A percentile compares a stretch with the other conserved stretches of the same genome.
Conservation (phyloP, 2,888 invertebrate species). For the Dorcus parallelipipedus region DNA sequence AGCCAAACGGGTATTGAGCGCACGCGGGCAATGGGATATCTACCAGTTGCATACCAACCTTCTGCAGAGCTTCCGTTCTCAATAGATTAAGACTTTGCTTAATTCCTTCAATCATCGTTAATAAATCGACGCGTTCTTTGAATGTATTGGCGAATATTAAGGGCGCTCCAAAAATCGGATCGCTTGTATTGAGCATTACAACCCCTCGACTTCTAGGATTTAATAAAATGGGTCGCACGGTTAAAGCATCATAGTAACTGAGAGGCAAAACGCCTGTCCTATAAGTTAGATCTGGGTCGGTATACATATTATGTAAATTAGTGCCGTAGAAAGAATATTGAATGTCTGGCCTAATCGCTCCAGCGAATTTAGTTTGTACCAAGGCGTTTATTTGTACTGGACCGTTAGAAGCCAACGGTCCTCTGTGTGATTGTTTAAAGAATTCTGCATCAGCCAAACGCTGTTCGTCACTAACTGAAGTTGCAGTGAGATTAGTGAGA, state of each 20-base stretch:
- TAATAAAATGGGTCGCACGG: slow-evolving; percentile 60
- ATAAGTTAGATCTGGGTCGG: slow-evolving; percentile 52
- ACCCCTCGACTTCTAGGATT: slow-evolving; percentile 63
- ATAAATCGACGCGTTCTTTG: slow-evolving; percentile 60
- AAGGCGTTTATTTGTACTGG: slow-evolving; percentile 59
- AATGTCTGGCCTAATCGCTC: slow-evolving; percentile 58
- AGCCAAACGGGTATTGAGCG: slow-evolving; percentile 54
- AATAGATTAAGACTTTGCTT: slow-evolving; percentile 59
- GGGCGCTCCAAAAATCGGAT: slow-evolving; percentile 71
- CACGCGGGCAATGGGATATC: slow-evolving; percentile 61
- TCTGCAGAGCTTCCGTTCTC: slow-evolving; percentile 57
- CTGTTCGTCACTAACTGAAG: slow-evolving; percentile 46
- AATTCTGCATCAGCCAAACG: slow-evolving; percentile 48
- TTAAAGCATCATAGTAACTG: slow-evolving; percentile 61
- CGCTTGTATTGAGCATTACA: slow-evolving; percentile 60
- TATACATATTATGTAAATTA: slow-evolving; percentile 56
- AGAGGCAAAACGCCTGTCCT: slow-evolving; percentile 53
- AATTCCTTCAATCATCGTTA: slow-evolving; percentile 59
- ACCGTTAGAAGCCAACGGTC: slow-evolving; percentile 56
- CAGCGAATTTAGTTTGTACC: slow-evolving; percentile 57
- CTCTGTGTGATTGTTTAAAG: slow-evolving; percentile 48
- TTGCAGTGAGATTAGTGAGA: slow-evolving; percentile 56
- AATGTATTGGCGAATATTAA: slow-evolving; percentile 70
- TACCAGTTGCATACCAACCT: slow-evolving; percentile 56
- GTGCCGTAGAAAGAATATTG: slow-evolving; percentile 63